phyloP scores from a whole-genome alignment of 2,888 invertebrate genomes.

The Yponomeuta evonymella region DNA sequence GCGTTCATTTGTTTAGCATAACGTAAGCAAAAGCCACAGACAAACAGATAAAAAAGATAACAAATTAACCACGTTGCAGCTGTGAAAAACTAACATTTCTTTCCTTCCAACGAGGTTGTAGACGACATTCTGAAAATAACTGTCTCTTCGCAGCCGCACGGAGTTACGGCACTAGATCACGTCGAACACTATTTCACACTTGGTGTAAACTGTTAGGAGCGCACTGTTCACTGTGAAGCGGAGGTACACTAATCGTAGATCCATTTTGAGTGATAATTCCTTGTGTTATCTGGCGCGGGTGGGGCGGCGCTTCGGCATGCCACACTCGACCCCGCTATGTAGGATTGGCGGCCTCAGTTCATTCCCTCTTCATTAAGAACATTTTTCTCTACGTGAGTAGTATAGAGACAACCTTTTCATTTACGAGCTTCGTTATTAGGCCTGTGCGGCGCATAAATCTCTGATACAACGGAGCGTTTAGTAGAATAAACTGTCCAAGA shows the following conservation, averaged over 20 bases:
- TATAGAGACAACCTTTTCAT: background rate
- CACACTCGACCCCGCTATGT: background rate
- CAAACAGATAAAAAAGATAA: background rate
- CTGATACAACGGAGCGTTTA: too few relatives aligned
- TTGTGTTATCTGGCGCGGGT: slow-evolving; percentile 44
- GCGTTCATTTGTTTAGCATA: background rate
- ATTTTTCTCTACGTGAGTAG: background rate
- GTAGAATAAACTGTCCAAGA: too few relatives aligned
- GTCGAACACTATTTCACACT: slow-evolving; percentile 50
- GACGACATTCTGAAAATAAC: slow-evolving; percentile 65
- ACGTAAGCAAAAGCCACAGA: background rate
- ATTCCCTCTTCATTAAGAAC: background rate
- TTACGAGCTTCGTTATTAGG: background rate
- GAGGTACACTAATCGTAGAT: slow-evolving; percentile 58
- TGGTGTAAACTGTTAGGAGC: slow-evolving; percentile 51
- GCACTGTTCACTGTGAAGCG: slow-evolving; percentile 44
- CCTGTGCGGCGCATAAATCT: background rate
- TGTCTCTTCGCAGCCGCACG: slow-evolving; percentile 26
- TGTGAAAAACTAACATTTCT: slow-evolving; percentile 59
- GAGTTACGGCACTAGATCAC: slow-evolving; percentile 43
- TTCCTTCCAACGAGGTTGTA: slow-evolving; percentile 52
- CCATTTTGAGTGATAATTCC: slow-evolving; percentile 72
- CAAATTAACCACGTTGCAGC: background rate
- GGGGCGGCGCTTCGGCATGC: slow-evolving; percentile 25
- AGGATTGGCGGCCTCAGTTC: background rate